Evolutionary conservation across 2,888 invertebrate genomes (phyloP).

Genomic region (Himalopsyche japonica): DNA sequence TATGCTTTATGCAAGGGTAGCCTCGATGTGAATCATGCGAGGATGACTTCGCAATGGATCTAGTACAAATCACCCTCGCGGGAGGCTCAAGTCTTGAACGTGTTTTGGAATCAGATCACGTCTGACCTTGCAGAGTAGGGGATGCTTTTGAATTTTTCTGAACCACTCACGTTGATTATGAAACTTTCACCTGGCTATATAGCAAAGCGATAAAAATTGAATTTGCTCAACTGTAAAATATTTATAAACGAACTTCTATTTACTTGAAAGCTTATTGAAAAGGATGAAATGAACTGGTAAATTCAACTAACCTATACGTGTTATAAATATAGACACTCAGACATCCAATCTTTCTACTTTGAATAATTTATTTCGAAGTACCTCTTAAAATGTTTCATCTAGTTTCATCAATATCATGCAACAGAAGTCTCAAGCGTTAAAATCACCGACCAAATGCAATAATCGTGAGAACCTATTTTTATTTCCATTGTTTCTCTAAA

Average conservation of each 20-base stretch:
- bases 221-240: neutral
- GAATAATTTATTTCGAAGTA: neutral
- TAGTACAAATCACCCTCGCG: constrained; percentile 23
- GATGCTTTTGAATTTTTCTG: constrained; percentile 7
- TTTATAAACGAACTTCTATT: neutral
- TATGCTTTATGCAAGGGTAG: neutral
- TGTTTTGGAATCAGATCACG: constrained; percentile 23
- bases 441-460: no score
- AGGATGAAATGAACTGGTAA: neutral
- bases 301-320: neutral
- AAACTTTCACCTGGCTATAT: neutral
- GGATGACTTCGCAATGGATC: constrained; percentile 14
- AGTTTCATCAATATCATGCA: no score
- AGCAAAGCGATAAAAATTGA: neutral
- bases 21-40: constrained; percentile 21
- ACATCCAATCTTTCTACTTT: neutral
- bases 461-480: no score
- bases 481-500: no score
- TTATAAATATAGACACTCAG: neutral
- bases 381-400: no score
- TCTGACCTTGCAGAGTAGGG: constrained; percentile 28
- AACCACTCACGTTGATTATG: neutral
- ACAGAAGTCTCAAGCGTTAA: no score
- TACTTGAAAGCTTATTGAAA: neutral
- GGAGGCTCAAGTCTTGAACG: constrained; percentile 15